Conservation (phyloP, 2,888 invertebrate genomes). For the Pelosia muscerda region DNA sequence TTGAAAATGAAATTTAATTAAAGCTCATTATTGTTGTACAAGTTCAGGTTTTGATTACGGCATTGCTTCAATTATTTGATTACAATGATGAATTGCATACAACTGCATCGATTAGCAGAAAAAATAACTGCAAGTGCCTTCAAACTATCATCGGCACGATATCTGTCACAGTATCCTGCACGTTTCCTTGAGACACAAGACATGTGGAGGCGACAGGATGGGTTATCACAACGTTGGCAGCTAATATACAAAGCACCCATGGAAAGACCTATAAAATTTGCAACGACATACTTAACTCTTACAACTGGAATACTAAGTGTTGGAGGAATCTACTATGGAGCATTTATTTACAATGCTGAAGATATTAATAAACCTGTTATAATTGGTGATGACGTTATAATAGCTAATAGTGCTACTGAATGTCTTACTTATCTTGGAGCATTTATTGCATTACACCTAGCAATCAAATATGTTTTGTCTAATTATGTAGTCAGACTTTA, state of each 20-base stretch:
- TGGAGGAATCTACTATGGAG: constrained; percentile 67
- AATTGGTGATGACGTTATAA: constrained; percentile 69
- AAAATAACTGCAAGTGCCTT: constrained; percentile 49
- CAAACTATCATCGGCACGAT: constrained; percentile 56
- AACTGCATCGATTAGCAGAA: constrained; percentile 57
- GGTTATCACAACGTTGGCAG: constrained; percentile 70
- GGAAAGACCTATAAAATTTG: constrained; percentile 67
- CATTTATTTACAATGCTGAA: constrained; percentile 64
- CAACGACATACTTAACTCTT: constrained; percentile 69
- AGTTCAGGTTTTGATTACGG: background rate
- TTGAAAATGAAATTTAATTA: background rate
- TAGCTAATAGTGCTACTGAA: constrained; percentile 75
- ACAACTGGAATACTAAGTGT: constrained; percentile 63
- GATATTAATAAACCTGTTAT: constrained; percentile 68
- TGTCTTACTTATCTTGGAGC: constrained; percentile 71
- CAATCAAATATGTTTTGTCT: constrained; percentile 71
- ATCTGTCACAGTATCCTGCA: constrained; percentile 64
- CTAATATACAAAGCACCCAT: constrained; percentile 82
- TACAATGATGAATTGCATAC: constrained; percentile 62
- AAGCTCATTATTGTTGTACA: background rate
- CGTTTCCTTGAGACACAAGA: constrained; percentile 74
- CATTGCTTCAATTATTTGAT: background rate
- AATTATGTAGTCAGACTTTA: constrained; percentile 79
- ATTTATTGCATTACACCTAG: constrained; percentile 70
- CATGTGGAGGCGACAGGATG: constrained; percentile 71